These are phyloP conservation scores for Poicephalus meyeri DNA, from an alignment of 2,113 vertebrate genomes.

Conservation along the genomic window DNA sequence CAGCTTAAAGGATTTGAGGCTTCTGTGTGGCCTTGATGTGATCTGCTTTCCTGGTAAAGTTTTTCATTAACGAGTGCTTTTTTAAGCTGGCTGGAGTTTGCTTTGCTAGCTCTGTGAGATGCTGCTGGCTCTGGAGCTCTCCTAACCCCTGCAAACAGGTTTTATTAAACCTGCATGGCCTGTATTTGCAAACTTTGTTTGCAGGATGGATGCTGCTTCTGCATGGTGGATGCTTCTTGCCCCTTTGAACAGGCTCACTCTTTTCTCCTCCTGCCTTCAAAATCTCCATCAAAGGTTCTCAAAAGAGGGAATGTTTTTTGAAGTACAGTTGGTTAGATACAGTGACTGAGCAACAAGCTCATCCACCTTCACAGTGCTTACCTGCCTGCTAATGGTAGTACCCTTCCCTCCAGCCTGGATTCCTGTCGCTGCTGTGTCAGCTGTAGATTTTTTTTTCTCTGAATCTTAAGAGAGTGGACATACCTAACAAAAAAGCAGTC, in stretches of 20 bases:
- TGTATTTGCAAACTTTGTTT: background rate
- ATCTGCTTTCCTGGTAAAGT: conserved; percentile 63
- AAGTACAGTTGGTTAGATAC: background rate
- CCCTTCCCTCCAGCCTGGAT: background rate
- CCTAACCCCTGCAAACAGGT: conserved; percentile 22
- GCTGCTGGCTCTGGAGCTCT: conserved; percentile 30
- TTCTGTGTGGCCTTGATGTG: conserved; percentile 67
- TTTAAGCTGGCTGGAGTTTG: conserved; percentile 50
- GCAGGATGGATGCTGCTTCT: background rate
- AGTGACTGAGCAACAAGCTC: background rate
- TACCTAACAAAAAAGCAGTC: background rate
- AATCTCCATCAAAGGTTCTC: background rate
- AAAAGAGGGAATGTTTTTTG: background rate
- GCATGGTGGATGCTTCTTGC: background rate
- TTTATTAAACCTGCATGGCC: background rate
- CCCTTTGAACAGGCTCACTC: background rate
- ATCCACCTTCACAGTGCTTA: background rate
- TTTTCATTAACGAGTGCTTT: conserved; percentile 67
- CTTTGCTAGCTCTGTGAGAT: conserved; percentile 21
- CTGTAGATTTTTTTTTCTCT: background rate
- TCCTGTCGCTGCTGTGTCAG: background rate
- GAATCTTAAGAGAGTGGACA: background rate
- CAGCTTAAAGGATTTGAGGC: conserved; percentile 66
- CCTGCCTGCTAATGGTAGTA: background rate
- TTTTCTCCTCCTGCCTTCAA: background rate